Percentiles rank a stretch among this genome's conserved stretches.
These are phyloP conservation scores for Mobula hypostoma DNA, from an alignment of 2,113 vertebrate genomes.

Conservation along the genomic window DNA sequence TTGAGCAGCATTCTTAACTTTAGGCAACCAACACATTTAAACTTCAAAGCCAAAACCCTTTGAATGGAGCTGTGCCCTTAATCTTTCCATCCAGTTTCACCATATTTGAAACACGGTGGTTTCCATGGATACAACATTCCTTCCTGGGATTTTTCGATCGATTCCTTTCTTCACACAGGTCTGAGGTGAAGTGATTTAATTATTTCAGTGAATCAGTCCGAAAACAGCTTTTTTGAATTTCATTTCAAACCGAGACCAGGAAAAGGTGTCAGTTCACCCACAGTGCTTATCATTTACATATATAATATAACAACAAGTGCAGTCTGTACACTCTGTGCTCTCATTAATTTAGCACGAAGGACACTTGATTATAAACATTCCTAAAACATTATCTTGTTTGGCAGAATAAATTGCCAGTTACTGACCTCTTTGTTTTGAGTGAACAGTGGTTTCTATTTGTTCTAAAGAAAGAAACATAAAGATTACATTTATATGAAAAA, in stretches of 20 bases:
- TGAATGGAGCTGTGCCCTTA: background rate
- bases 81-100: conserved; percentile 20
- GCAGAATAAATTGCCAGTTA: conserved; percentile 4
- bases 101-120: background rate
- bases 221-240: background rate
- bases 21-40: background rate
- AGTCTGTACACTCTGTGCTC: conserved; percentile 18
- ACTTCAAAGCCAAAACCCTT: background rate
- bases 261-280: background rate
- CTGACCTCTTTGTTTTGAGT: conserved; percentile 32
- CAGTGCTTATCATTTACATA: conserved; percentile 21
- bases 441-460: conserved; percentile 31
- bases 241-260: background rate
- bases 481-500: conserved; percentile 32
- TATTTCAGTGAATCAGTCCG: background rate
- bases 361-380: conserved; percentile 18
- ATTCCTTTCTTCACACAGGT: conserved; percentile 5
- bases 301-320: background rate
- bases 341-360: conserved; percentile 18
- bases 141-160: conserved; percentile 8
- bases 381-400: conserved; percentile 16
- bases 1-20: conserved; percentile 15
- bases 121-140: conserved; percentile 11
- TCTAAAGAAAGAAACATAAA: conserved; percentile 35
- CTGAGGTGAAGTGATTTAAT: conserved; percentile 2